phyloP scores from a whole-genome alignment of 1,140 invertebrate genomes.

The Neodiprion pinetum region DNA sequence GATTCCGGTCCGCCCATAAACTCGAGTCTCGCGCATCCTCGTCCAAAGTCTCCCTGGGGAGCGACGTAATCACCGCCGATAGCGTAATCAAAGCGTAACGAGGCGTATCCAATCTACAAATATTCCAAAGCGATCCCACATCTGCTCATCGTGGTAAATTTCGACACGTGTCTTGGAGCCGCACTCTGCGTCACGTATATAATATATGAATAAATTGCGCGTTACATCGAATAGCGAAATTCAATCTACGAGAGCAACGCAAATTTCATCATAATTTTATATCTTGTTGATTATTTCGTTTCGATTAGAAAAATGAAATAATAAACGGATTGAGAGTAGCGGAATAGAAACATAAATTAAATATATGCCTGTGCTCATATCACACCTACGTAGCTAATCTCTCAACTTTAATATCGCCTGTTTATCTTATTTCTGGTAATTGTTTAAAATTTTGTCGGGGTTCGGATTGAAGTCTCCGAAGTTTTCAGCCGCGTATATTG shows the following conservation, averaged over 20 bases:
- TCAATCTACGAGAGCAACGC: not conserved
- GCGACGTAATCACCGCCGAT: not conserved
- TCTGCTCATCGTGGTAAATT: not conserved
- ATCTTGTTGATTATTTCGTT: too few species aligned
- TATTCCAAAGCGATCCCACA: not conserved
- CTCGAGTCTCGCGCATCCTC: not conserved
- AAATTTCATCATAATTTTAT: too few species aligned
- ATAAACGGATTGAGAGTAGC: too few species aligned
- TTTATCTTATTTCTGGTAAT: too few species aligned
- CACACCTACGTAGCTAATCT: too few species aligned
- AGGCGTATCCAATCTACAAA: not conserved
- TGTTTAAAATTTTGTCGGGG: too few species aligned
- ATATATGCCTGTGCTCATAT: too few species aligned
- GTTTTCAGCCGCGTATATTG: too few species aligned
- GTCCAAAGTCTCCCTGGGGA: not conserved
- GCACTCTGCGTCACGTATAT: not conserved
- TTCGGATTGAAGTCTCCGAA: too few species aligned
- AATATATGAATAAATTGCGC: not conserved
- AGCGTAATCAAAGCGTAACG: not conserved
- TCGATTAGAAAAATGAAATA: too few species aligned
- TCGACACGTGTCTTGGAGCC: not conserved
- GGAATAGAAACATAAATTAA: too few species aligned
- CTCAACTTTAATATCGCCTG: too few species aligned
- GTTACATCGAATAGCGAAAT: not conserved
- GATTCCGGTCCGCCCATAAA: not conserved